Evolutionary conservation across 2,888 invertebrate species (phyloP).

Genomic region (Netelia melanura): DNA sequence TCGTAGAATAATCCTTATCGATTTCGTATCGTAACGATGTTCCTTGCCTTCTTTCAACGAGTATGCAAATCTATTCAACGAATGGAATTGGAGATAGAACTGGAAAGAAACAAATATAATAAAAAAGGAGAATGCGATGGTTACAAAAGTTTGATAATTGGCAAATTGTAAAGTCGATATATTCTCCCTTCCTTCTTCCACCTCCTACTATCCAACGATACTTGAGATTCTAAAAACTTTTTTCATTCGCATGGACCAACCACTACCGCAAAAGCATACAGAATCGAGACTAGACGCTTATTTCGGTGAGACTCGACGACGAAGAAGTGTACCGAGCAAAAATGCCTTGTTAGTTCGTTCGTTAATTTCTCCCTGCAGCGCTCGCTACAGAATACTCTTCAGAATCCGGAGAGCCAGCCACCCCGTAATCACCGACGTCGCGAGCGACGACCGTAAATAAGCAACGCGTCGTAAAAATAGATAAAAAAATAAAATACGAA

Average conservation of each 20-base stretch:
- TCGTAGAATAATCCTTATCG: too few relatives aligned
- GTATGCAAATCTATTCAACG: too few relatives aligned
- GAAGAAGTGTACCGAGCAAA: conserved; percentile 19
- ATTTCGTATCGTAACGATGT: too few relatives aligned
- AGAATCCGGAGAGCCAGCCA: conserved; percentile 22
- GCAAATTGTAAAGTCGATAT: conserved; percentile 58
- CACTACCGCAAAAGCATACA: conserved; percentile 34
- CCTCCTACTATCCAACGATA: background rate
- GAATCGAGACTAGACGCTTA: conserved; percentile 4
- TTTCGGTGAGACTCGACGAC: conserved; percentile 1
- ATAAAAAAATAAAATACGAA: conserved; percentile 49
- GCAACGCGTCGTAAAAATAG: conserved; percentile 45
- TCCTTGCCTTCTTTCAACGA: too few relatives aligned
- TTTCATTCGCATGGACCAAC: conserved; percentile 36
- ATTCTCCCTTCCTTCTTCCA: background rate
- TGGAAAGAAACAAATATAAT: too few relatives aligned
- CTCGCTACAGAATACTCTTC: background rate
- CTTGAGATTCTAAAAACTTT: conserved; percentile 29
- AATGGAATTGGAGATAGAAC: too few relatives aligned
- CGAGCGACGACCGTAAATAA: conserved; percentile 54
- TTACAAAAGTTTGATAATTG: conserved; percentile 44
- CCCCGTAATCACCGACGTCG: conserved; percentile 48
- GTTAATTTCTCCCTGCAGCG: conserved; percentile 47
- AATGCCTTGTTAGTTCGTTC: conserved; percentile 55
- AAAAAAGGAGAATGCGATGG: background rate